These are phyloP conservation scores for Bugula neritina DNA, from an alignment of 2,888 invertebrate species.

Conservation along the genomic window DNA sequence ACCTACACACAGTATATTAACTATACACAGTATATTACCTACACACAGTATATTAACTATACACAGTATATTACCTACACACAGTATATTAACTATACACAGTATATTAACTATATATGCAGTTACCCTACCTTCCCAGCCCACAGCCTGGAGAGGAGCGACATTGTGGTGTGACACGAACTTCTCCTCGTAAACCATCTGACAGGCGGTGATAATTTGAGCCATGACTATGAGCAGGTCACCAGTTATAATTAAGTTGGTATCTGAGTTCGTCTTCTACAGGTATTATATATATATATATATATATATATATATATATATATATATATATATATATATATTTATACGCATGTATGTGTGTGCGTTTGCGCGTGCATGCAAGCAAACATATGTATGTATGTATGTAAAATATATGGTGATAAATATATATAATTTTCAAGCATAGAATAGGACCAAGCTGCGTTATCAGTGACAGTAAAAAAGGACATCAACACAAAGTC, in stretches of 20 bases:
- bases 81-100: too few relatives aligned
- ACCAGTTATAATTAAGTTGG: conserved; percentile 46
- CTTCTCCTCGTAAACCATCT: conserved; percentile 93
- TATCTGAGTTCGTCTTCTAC: background rate
- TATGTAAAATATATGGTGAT: background rate
- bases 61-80: too few relatives aligned
- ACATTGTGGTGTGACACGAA: conserved; percentile 77
- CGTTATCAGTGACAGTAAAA: too few relatives aligned
- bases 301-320: background rate
- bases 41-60: too few relatives aligned
- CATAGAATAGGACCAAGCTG: too few relatives aligned
- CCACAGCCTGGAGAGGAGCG: conserved; percentile 82
- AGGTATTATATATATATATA: background rate
- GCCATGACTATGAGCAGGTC: conserved; percentile 61
- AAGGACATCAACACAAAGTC: too few relatives aligned
- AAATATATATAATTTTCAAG: background rate
- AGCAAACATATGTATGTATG: background rate
- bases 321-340: background rate
- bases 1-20: too few relatives aligned
- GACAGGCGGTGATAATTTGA: conserved; percentile 74
- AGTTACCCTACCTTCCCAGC: conserved; percentile 74
- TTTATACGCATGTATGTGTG: background rate
- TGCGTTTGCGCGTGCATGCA: background rate
- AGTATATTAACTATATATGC: too few relatives aligned
- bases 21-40: too few relatives aligned